Percentiles rank a stretch among this genome's conserved stretches.
Evolutionary conservation across 2,888 invertebrate genomes (phyloP).

Genomic region (Dicyrtoma fusca): DNA sequence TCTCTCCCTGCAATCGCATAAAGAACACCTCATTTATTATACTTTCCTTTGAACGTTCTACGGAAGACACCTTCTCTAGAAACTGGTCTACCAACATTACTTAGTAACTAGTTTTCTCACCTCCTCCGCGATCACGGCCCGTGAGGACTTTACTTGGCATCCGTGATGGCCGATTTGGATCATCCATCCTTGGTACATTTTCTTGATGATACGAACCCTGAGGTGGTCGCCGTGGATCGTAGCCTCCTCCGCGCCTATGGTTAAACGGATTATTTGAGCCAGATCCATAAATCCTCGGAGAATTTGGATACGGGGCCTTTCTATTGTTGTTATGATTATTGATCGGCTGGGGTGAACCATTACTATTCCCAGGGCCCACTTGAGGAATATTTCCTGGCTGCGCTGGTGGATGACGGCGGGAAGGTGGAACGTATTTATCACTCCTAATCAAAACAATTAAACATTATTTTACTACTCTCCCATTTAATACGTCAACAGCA

Average conservation of each 20-base stretch:
- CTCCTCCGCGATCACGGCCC: constrained; percentile 39
- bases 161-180: constrained; percentile 44
- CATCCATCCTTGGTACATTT: constrained; percentile 40
- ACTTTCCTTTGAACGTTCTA: too few relatives aligned
- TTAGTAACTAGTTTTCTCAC: background rate
- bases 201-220: constrained; percentile 46
- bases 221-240: constrained; percentile 43
- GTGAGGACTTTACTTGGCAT: constrained; percentile 47
- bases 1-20: constrained; percentile 5
- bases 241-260: constrained; percentile 26
- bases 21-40: background rate
- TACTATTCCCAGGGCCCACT: constrained; percentile 45
- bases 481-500: too few relatives aligned
- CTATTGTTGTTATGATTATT: constrained; percentile 57
- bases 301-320: constrained; percentile 58
- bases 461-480: background rate
- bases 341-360: constrained; percentile 54
- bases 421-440: constrained; percentile 55
- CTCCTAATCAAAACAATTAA: constrained; percentile 31
- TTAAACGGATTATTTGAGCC: constrained; percentile 49
- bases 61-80: background rate
- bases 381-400: constrained; percentile 37
- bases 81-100: background rate
- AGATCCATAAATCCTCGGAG: constrained; percentile 49
- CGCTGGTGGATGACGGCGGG: constrained; percentile 38